Evolutionary conservation across 1,140 invertebrate species (phyloP).

Genomic region (Saccostrea cuccullata): DNA sequence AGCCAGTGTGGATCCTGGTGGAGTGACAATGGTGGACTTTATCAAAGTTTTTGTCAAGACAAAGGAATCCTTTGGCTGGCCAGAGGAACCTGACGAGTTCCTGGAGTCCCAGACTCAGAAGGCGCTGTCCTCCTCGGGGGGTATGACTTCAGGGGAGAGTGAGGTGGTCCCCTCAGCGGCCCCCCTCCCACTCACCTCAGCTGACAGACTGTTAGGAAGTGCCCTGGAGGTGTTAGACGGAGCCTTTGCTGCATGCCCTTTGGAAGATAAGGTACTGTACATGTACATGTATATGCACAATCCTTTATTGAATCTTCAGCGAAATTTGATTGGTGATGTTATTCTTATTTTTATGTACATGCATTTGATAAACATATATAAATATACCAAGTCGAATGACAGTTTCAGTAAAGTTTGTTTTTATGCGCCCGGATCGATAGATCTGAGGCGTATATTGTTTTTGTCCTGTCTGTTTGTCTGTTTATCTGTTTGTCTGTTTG

Average conservation of each 20-base stretch:
- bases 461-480: no score
- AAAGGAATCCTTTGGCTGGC: conserved; percentile 97
- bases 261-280: conserved; percentile 62
- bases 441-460: no score
- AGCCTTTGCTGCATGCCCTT: conserved; percentile 80
- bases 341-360: no score
- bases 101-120: conserved; percentile 79
- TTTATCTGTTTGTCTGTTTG: no score
- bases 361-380: no score
- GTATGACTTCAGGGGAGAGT: conserved; percentile 35
- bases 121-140: conserved; percentile 7
- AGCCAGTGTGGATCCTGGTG: conserved; percentile 90
- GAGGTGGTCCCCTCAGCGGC: conserved; percentile 55
- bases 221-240: conserved; percentile 88
- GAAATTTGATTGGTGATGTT: no score
- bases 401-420: no score
- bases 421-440: no score
- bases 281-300: no score
- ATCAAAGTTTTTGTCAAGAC: conserved; percentile 96
- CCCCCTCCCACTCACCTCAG: conserved; percentile 75
- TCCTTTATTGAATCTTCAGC: no score
- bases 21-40: conserved; percentile 94
- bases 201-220: conserved; percentile 83
- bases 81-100: conserved; percentile 94
- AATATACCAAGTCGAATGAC: no score